A percentile compares a stretch with the other conserved stretches of the same genome.
Evolutionary conservation across 30 jellyfish, hydroid and myxozoan genomes (phyloP).

Genomic region (Hydractinia symbiolongicarpus): DNA sequence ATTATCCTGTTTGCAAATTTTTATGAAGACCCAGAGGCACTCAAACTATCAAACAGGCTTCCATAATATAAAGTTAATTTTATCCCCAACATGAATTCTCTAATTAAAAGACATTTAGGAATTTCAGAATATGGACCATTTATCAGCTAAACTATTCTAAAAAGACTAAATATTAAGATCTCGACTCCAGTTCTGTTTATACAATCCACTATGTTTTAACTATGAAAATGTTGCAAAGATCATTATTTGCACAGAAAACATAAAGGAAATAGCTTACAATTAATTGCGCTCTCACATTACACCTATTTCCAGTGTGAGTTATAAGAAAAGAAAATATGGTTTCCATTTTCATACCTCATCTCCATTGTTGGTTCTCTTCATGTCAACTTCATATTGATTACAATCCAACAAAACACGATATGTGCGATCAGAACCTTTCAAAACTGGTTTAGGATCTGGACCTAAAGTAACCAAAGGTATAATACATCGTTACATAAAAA

Average conservation of each 20-base stretch:
- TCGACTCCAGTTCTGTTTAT: too few species aligned
- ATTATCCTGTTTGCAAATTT: too few species aligned
- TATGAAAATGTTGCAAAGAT: not conserved
- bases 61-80: not conserved
- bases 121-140: not conserved
- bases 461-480: constrained; percentile 36
- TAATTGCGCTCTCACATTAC: too few species aligned
- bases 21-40: too few species aligned
- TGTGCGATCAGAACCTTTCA: constrained; percentile 86
- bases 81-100: not conserved
- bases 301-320: too few species aligned
- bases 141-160: too few species aligned
- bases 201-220: not conserved
- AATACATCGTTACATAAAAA: too few species aligned
- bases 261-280: too few species aligned
- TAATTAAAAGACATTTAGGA: not conserved
- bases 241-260: too few species aligned
- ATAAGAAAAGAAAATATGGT: too few species aligned
- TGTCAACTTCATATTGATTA: constrained; percentile 91
- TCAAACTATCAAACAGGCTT: too few species aligned
- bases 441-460: constrained; percentile 93
- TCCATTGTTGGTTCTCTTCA: constrained; percentile 70
- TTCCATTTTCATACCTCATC: constrained; percentile 46
- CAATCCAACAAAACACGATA: constrained; percentile 89
- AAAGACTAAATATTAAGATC: too few species aligned